Conservation (phyloP, 2,797 vertebrate genomes). For the Coluber constrictor region DNA sequence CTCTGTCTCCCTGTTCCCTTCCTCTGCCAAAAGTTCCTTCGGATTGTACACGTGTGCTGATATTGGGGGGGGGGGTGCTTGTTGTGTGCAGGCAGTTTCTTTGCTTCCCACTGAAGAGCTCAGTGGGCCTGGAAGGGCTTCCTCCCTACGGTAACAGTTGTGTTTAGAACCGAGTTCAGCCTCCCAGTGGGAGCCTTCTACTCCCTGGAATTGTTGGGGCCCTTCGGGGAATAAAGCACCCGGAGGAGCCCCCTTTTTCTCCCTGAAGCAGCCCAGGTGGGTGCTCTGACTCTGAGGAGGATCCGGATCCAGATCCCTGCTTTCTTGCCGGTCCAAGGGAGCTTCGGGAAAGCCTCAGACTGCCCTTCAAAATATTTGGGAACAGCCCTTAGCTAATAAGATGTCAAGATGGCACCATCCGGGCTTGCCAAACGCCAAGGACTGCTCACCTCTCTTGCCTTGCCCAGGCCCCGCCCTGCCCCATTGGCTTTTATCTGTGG, state of each 20-base stretch:
- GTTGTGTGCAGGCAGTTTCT: background rate
- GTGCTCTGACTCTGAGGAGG: too few species aligned
- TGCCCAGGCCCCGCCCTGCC: background rate
- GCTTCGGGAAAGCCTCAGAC: background rate
- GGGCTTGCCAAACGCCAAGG: rapidly evolving
- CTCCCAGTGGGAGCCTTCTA: background rate
- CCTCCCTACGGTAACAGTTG: background rate
- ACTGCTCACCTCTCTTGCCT: too few species aligned
- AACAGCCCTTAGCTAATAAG: rapidly evolving
- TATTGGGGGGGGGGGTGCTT: background rate
- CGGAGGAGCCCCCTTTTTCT: background rate
- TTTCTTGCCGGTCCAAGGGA: too few species aligned
- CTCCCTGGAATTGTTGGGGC: too few species aligned
- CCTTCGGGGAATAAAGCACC: background rate
- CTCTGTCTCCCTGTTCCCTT: background rate
- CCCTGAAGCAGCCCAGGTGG: background rate
- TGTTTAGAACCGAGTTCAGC: background rate
- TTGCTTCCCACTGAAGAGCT: background rate
- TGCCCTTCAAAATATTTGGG: rapidly evolving
- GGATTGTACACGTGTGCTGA: background rate
- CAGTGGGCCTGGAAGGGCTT: background rate
- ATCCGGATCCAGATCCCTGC: rapidly evolving
- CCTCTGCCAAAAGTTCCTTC: background rate
- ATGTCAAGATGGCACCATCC: rapidly evolving
- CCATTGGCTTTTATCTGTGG: rapidly evolving